phyloP scores from a whole-genome alignment of 2,797 vertebrate genomes.

The Anguilla anguilla region DNA sequence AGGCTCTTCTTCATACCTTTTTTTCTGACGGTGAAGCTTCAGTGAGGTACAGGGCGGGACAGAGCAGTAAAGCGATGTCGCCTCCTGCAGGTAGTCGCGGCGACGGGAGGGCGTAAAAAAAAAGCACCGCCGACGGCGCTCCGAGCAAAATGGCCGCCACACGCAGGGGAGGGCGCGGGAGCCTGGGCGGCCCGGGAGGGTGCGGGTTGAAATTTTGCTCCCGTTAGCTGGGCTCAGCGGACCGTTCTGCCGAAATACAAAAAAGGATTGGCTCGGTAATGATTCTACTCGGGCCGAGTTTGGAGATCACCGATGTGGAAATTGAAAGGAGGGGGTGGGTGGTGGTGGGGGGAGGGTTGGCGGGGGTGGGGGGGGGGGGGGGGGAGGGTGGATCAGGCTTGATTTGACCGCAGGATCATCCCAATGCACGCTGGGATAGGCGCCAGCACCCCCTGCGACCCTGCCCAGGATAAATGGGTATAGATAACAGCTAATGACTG shows the following conservation, averaged over 20 bases:
- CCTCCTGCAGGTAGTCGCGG: neutral
- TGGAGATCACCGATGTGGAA: neutral
- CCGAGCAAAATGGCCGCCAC: neutral
- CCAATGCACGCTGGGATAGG: too few relatives aligned
- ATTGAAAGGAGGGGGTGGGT: neutral
- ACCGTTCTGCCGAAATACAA: neutral
- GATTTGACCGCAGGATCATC: neutral
- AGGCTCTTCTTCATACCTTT: too few relatives aligned
- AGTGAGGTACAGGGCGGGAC: neutral
- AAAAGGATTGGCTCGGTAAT: conserved; percentile 19
- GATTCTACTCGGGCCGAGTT: neutral
- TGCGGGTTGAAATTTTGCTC: neutral
- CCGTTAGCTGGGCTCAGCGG: neutral
- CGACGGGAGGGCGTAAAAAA: neutral
- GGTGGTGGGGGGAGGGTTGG: too few relatives aligned
- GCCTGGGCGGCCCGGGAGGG: neutral
- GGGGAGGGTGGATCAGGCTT: too few relatives aligned
- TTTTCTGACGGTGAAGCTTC: neutral
- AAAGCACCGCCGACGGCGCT: neutral
- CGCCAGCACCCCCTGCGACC: too few relatives aligned
- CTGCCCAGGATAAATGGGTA: too few relatives aligned
- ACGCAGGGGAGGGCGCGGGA: neutral
- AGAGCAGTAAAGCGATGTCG: neutral
- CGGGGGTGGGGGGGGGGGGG: too few relatives aligned
- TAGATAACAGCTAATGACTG: too few relatives aligned